Conservation (phyloP, 2,888 invertebrate genomes). For the Trichogramma dendrolimi region DNA sequence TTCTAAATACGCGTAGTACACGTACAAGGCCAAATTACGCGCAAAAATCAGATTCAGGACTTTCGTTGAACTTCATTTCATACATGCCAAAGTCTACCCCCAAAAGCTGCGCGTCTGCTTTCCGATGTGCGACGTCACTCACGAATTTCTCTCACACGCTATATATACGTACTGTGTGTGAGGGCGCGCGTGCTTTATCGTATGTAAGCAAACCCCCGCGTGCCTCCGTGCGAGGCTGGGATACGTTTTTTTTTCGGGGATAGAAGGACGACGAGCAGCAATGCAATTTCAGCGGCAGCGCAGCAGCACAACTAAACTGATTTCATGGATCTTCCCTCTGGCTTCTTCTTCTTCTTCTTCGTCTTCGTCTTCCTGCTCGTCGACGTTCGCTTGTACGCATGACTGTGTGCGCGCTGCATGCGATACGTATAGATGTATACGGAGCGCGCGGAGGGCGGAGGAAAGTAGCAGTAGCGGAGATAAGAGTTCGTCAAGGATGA, state of each 20-base stretch:
- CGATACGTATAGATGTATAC: background rate
- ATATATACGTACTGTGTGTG: too few relatives aligned
- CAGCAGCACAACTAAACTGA: slow-evolving; percentile 37
- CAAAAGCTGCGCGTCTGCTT: background rate
- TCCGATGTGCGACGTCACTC: background rate
- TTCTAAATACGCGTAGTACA: background rate
- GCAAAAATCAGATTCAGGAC: too few relatives aligned
- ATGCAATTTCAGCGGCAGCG: slow-evolving; percentile 37
- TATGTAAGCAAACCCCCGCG: too few relatives aligned
- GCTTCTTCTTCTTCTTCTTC: background rate
- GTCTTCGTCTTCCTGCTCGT: background rate
- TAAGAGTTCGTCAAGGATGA: slow-evolving; percentile 1
- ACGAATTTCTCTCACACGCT: background rate
- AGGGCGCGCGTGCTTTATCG: too few relatives aligned
- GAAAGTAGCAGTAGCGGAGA: too few relatives aligned
- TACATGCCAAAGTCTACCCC: background rate
- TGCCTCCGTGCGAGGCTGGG: too few relatives aligned
- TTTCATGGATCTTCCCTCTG: slow-evolving; percentile 31
- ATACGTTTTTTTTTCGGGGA: too few relatives aligned
- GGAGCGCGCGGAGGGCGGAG: too few relatives aligned
- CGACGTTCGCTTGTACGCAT: background rate
- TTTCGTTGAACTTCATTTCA: background rate
- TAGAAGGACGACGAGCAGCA: slow-evolving; percentile 15
- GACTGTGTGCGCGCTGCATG: background rate
- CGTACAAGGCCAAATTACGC: too few relatives aligned